phyloP scores from a whole-genome alignment of 2,797 vertebrate species.

The Cynodonichthys magdalenae region DNA sequence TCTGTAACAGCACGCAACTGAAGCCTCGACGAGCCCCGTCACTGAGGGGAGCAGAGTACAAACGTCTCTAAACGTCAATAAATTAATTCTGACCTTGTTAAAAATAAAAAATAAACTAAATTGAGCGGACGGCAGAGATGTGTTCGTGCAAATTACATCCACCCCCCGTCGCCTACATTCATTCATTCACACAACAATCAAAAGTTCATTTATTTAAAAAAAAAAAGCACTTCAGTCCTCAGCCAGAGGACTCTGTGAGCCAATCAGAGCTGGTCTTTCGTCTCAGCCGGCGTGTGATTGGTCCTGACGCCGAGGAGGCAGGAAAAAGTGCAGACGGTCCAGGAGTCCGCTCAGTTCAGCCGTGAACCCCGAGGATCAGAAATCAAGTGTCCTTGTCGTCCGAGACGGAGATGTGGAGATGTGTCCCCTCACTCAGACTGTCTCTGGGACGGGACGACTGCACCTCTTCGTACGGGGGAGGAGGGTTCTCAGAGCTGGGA shows the following conservation, averaged over 20 bases:
- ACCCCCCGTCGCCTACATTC: slow-evolving; percentile 14
- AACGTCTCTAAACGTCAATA: slow-evolving; percentile 52
- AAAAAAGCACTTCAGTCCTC: slow-evolving; percentile 7
- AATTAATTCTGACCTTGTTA: not conserved
- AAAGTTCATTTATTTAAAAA: slow-evolving; percentile 8
- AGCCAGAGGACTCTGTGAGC: not conserved
- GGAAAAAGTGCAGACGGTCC: slow-evolving; percentile 45
- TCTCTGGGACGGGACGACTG: slow-evolving; percentile 42
- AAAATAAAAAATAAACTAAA: not conserved
- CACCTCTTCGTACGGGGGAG: slow-evolving; percentile 78
- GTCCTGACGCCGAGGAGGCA: slow-evolving; percentile 47
- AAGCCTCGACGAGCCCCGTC: slow-evolving; percentile 51
- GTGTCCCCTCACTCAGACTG: slow-evolving; percentile 26
- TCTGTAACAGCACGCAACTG: slow-evolving; percentile 5
- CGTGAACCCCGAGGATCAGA: not conserved
- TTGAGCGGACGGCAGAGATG: not conserved
- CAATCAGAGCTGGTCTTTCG: slow-evolving; percentile 42
- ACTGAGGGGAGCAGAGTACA: slow-evolving; percentile 60
- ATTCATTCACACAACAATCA: slow-evolving; percentile 37
- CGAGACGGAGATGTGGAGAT: slow-evolving; percentile 52
- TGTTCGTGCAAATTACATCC: not conserved
- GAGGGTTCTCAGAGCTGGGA: slow-evolving; percentile 55
- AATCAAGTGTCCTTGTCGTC: slow-evolving; percentile 75
- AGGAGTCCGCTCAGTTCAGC: slow-evolving; percentile 12
- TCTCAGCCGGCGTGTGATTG: slow-evolving; percentile 31